Evolutionary conservation across 2,888 invertebrate genomes (phyloP), one percentile per base, ranked within the genome.

Genomic region (Xylocampa areola): DNA sequence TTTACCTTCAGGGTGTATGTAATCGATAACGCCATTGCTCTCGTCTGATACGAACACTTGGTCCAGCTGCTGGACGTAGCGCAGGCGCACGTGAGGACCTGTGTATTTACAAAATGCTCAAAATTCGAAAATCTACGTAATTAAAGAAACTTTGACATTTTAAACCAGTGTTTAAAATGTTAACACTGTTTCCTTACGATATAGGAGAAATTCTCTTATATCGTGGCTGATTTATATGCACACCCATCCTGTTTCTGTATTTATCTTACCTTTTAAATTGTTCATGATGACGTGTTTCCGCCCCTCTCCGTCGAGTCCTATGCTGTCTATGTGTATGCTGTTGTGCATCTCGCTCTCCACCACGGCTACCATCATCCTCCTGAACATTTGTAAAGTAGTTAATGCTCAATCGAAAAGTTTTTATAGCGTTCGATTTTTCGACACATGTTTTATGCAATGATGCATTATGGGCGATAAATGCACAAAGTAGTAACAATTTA

Each of bases 41-140:
- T 95, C 95, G 78, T 97, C 97, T 0, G 96, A 94, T 90, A 96
- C 95, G 79, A 95, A 97, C 0, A 97, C 84, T 17, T 94, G 90
- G 33, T 95, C 93, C 25, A 94, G 80, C 14, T 94, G 89, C 8
- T 87, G 85, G 62, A 96, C 95, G 79, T 96, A 97, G 0, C 86
- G 82, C 5, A 93, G 61, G 0, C 82, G 86, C 23, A 96, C 72
- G 62, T 88, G 88, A 7, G 96, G 95, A 41, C 96, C 94, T 92
- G 73, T 0, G 61, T 39, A 53, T 19, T 6, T 32, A 25, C 10
- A 8, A 25, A 25, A 1, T 25, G 2, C 8, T 8, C n/a, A n/a
- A n/a, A n/a, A n/a, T n/a, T n/a, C n/a, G n/a, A n/a, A n/a, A n/a
- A n/a, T n/a, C n/a, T n/a, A n/a, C n/a, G n/a, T n/a, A n/a, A n/a